Evolutionary conservation across 2,888 invertebrate species (phyloP), one percentile per base, ranked within the genome.

Genomic region (Nomada fucata): DNA sequence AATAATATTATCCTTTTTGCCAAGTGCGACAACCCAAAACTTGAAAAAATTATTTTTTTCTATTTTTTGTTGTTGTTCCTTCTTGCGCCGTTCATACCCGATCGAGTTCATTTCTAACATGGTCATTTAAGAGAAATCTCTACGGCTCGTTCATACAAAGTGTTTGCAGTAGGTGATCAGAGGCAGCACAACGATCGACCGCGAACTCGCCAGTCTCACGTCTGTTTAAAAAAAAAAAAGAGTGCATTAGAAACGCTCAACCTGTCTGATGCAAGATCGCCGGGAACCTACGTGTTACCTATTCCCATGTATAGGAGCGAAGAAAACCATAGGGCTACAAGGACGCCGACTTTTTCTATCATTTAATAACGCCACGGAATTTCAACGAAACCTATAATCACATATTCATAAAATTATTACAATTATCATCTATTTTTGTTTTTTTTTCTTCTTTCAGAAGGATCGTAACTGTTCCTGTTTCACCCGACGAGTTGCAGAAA

Each of bases 261-360:
- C 65, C 23, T 77, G 67, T 76, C 80, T 88, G 86, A 87, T 60
- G 86, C 86, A 87, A 86, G 80, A 83, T 71, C 64, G 72, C 26
- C 44, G 20, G 18, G 75, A 65, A 61, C 60, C 83, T 87, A 63
- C 88, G 59, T 83, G 76, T 77, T 61, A 44, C 52, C 72, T 67
- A 68, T 47, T 52, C 67, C 55, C 52, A 10, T n/a, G 53, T 73
- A 52, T 61, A 55, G 52, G 18, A 55, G 74, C 59, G 26, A 20
- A 59, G 59, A 71, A 67, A 65, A 77, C 60, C 63, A 60, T 67
- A 72, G 26, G 53, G 29, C 53, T 20, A 59, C 86, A 86, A 87
- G 88, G 80, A 79, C 82, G 78, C 13, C 71, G 2, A 52, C 79
- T 82, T 88, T 74, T 83, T 86, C 59, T 64, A 36, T 23, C 20